Base-by-base conservation (phyloP, 2,113 vertebrate species). In the Seriola dumerili region DNA sequence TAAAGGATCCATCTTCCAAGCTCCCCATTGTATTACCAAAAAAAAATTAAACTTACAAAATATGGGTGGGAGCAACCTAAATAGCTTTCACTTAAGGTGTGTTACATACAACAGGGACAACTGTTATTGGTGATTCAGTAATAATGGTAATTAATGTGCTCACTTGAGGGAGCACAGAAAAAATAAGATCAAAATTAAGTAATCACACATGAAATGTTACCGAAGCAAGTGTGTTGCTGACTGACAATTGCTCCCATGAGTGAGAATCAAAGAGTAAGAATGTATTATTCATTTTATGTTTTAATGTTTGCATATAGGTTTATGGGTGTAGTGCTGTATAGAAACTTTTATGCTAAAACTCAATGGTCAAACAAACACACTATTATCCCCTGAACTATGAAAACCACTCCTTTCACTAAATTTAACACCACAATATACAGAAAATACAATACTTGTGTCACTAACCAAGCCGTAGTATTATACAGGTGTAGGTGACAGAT, bases 321-420 rank as follows among this genome's bases (percentile, higher is more conserved):
- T 64, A 21, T 83, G 48, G n/a, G 46, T 70, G 8, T 67, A 46
- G 9, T 62, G 32, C 23, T 66, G 46, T 79, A 42, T 68, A 78
- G 9, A 80, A 1, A 4, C 9, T 23, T 59, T 59, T 65, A 16
- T 79, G 61, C 54, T 46, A 40, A 75, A 57, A 52, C 38, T 8
- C 9, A 54, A 44, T 61, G 13, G 65, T 81, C 8, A 65, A 62
- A 80, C 25, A 29, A 38, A 63, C 10, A 84, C 17, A 71, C 8
- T 16, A 25, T 50, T 59, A 29, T 29, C 52, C 58, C 72, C 65
- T 70, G 55, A 81, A 32, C 25, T 57, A 61, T 78, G 52, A 87
- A 88, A 88, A 91, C 85, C 88, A 91, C 87, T 91, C 42, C 25
- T 58, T 67, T 69, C 4, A 64, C 7, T 46, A 8, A 16, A 48